Base-by-base conservation (phyloP, 2,113 vertebrate genomes). In the Macquaria australasica region DNA sequence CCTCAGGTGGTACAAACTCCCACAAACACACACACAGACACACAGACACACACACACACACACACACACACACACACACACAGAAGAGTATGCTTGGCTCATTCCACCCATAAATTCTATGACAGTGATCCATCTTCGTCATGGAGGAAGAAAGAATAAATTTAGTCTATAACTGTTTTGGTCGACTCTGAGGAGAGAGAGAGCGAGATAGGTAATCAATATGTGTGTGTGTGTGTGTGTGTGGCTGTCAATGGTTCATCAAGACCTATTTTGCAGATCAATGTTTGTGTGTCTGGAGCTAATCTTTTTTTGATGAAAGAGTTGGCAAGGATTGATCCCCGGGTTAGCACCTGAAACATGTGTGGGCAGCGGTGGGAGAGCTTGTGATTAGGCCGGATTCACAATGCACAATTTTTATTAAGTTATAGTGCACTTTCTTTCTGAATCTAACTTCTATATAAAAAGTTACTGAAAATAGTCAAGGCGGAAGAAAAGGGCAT, bases 1-100 rank as follows among this genome's bases (percentile, higher is more conserved):
- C 92, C 91, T 78, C 82, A 87, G 89, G 92, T 89, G 53, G 69
- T 87, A 41, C 59, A 82, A 79, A 84, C 23, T 23, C 34, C 34
- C 34, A 34, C 34, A 34, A 31, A 59, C 39, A 73, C 64, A 73
- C 59, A 80, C 70, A 34, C 34, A 71, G n/a, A 76, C 34, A 59
- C 2, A 56, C 23, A 63, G 53, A 71, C 71, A 85, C 28, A 60
- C 39, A 73, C 64, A 73, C 59, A 28, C 53, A 59, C 71, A 43
- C 34, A 51, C 69, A 71, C 48, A 53, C 68, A 66, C 12, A 67
- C 53, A 79, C 4, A 79, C 39, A 67, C 31, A 56, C 1, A 43
- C 21, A 45, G 28, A 63, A 21, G 50, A 66, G 31, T 56, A 69
- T 45, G n/a, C 28, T 81, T 67, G 55, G 39, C 55, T 82, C 48